Evolutionary conservation across 1,140 invertebrate species (phyloP).

Genomic region (Brachionus calyciflorus): DNA sequence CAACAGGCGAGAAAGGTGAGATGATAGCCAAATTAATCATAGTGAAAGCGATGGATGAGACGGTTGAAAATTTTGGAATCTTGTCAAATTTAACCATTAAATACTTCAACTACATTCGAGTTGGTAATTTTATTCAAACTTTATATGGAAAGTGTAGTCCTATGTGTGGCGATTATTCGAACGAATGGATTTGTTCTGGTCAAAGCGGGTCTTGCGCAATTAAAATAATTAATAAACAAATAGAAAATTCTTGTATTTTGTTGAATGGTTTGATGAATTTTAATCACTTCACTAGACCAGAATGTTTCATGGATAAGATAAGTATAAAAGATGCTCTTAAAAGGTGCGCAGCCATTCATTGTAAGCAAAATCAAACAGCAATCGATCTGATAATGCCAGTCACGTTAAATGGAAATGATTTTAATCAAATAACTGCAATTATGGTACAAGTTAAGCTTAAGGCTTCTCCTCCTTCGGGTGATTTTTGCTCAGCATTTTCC

Average conservation of each 20-base stretch:
- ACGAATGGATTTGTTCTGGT: background rate
- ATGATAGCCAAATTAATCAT: slow-evolving; percentile 26
- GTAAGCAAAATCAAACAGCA: background rate
- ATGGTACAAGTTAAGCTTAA: slow-evolving; percentile 14
- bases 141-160: background rate
- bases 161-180: background rate
- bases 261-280: slow-evolving; percentile 20
- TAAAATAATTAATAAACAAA: background rate
- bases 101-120: background rate
- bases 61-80: background rate
- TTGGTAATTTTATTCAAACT: background rate
- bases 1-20: background rate
- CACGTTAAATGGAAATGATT: background rate
- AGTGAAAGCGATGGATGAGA: background rate
- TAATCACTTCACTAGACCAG: background rate
- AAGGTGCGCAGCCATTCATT: slow-evolving; percentile 26
- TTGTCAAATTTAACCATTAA: background rate
- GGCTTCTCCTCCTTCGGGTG: too few relatives aligned
- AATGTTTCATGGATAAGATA: background rate
- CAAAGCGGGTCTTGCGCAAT: background rate
- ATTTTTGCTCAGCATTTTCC: too few relatives aligned
- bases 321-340: background rate
- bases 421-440: background rate
- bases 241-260: background rate
- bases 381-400: slow-evolving; percentile 9